Conservation (phyloP, 2,113 vertebrate genomes). For the Syngnathus typhle region DNA sequence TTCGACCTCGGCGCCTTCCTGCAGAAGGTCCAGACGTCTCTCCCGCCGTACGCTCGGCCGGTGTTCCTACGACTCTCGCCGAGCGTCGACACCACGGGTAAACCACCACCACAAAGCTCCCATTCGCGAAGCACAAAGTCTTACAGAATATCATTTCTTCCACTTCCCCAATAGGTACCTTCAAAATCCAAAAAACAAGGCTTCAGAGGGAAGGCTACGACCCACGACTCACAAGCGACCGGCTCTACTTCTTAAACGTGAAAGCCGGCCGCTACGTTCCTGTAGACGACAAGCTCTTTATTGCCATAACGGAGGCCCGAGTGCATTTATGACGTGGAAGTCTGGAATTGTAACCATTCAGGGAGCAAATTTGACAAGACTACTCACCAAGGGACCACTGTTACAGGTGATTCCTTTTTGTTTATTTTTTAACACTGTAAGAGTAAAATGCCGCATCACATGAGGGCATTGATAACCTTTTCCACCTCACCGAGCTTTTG, state of each 20-base stretch:
- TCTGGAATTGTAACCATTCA: constrained; percentile 29
- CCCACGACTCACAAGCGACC: constrained; percentile 76
- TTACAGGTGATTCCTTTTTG: constrained; percentile 24
- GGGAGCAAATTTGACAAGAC: constrained; percentile 28
- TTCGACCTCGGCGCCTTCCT: constrained; percentile 75
- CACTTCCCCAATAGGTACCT: constrained; percentile 73
- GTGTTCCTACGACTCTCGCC: constrained; percentile 84
- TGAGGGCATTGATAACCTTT: constrained; percentile 25
- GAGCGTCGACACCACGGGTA: constrained; percentile 84
- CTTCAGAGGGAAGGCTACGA: constrained; percentile 82
- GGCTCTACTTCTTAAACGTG: constrained; percentile 80
- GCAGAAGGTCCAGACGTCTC: constrained; percentile 71
- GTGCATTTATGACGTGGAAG: constrained; percentile 67
- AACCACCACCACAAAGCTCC: not conserved
- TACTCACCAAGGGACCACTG: constrained; percentile 38
- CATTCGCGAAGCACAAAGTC: not conserved
- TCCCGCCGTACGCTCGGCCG: constrained; percentile 84
- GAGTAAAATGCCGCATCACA: constrained; percentile 33
- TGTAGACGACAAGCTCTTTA: constrained; percentile 71
- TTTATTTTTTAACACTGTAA: constrained; percentile 51
- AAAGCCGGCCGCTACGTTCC: constrained; percentile 73
- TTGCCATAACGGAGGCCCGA: constrained; percentile 69
- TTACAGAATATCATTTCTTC: not conserved
- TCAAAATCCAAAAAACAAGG: constrained; percentile 90
- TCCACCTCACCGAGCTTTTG: constrained; percentile 34